Evolutionary conservation across 2,113 vertebrate genomes (phyloP).

Genomic region (Menura novaehollandiae): DNA sequence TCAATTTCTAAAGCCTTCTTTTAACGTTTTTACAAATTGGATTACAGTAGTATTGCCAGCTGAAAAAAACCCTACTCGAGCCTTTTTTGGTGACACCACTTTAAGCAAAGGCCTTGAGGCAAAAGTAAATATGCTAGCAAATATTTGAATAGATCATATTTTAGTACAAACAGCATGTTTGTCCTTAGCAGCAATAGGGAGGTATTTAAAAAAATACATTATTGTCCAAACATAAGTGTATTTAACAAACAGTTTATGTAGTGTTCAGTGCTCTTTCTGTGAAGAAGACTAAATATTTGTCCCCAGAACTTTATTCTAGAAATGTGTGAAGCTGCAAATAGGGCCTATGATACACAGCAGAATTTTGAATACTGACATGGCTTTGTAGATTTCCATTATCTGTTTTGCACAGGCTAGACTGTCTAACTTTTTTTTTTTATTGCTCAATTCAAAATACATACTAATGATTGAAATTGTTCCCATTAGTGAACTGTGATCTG

Average conservation of each 20-base stretch:
- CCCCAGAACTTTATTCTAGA: background rate
- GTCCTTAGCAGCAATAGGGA: background rate
- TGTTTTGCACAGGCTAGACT: background rate
- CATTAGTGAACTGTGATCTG: background rate
- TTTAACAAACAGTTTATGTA: background rate
- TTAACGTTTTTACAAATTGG: background rate
- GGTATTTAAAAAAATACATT: background rate
- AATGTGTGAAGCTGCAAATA: background rate
- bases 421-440: background rate
- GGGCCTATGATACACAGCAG: background rate
- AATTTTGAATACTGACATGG: background rate
- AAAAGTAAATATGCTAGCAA: background rate
- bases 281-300: background rate
- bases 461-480: background rate
- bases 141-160: background rate
- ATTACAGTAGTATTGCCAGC: background rate
- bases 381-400: background rate
- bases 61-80: background rate
- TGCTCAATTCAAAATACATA: background rate
- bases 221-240: background rate
- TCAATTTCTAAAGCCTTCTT: slow-evolving; percentile 16
- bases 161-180: background rate
- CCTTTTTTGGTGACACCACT: background rate
- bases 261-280: background rate
- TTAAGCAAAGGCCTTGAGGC: background rate